Conservation (phyloP, 1,140 invertebrate species). For the Bombus breviceps region DNA sequence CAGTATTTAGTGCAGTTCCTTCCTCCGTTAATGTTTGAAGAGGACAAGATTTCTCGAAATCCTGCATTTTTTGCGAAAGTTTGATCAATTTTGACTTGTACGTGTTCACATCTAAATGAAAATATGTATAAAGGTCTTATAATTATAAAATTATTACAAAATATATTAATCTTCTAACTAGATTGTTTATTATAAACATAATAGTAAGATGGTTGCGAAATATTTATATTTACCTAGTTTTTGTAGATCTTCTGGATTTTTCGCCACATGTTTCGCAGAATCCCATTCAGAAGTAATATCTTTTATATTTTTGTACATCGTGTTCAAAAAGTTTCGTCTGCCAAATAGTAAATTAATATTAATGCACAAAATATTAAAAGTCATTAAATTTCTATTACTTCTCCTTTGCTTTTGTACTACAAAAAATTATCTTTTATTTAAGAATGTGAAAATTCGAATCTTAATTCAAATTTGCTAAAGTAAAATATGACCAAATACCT, state of each 20-base stretch:
- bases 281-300: slow-evolving; percentile 69
- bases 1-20: slow-evolving; percentile 66
- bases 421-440: too few species aligned
- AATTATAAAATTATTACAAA: background rate
- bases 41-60: slow-evolving; percentile 69
- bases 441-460: too few species aligned
- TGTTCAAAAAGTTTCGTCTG: slow-evolving; percentile 65
- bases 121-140: slow-evolving; percentile 8
- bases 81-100: slow-evolving; percentile 72
- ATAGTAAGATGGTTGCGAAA: background rate
- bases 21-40: slow-evolving; percentile 66
- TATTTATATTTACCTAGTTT: slow-evolving; percentile 71
- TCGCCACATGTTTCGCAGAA: slow-evolving; percentile 61
- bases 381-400: too few species aligned
- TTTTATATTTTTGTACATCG: slow-evolving; percentile 54
- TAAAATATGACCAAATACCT: slow-evolving; percentile 63
- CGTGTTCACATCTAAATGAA: slow-evolving; percentile 68
- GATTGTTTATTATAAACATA: too few species aligned
- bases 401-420: too few species aligned
- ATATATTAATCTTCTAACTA: too few species aligned
- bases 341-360: background rate
- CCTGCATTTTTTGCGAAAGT: slow-evolving; percentile 75
- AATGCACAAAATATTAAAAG: background rate
- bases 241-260: slow-evolving; percentile 58
- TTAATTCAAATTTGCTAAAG: too few species aligned